Evolutionary conservation across 2,888 invertebrate genomes (phyloP).

Genomic region (Pristionchus japonicus): DNA sequence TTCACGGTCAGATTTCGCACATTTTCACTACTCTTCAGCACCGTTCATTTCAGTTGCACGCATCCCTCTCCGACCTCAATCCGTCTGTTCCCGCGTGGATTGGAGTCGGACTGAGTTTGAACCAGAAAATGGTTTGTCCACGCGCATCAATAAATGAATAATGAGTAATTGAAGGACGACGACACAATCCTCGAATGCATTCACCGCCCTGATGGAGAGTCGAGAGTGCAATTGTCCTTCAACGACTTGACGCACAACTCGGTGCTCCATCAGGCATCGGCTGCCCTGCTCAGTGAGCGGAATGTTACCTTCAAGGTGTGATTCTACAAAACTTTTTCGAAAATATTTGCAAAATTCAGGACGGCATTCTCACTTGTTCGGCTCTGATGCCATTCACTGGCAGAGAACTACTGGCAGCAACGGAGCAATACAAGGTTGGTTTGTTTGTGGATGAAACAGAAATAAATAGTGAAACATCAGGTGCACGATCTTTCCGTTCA

Average conservation of each 20-base stretch:
- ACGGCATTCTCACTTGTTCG: slow-evolving; percentile 12
- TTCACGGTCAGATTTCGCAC: slow-evolving; percentile 50
- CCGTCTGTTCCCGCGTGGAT: slow-evolving; percentile 57
- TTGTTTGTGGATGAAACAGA: background rate
- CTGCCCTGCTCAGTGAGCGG: background rate
- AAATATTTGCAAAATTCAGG: background rate
- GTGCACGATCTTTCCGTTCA: slow-evolving; percentile 59
- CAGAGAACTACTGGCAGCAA: slow-evolving; percentile 50
- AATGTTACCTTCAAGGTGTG: background rate
- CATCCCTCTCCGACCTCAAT: slow-evolving; percentile 55
- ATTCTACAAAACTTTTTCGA: no score
- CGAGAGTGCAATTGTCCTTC: slow-evolving; percentile 60
- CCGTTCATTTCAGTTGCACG: slow-evolving; percentile 52
- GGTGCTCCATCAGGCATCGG: slow-evolving; percentile 54
- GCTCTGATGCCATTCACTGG: slow-evolving; percentile 56
- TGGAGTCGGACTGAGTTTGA: slow-evolving; percentile 62
- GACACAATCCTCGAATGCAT: slow-evolving; percentile 65
- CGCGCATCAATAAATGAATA: no score
- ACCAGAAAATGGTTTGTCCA: slow-evolving; percentile 64
- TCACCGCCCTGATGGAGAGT: slow-evolving; percentile 45
- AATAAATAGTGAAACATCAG: no score
- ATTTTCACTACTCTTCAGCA: background rate
- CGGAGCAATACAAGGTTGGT: slow-evolving; percentile 55
- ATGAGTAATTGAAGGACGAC: slow-evolving; percentile 55
- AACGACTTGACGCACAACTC: slow-evolving; percentile 64